phyloP scores from a whole-genome alignment of 2,113 vertebrate genomes.

The Lucifuga dentata region DNA sequence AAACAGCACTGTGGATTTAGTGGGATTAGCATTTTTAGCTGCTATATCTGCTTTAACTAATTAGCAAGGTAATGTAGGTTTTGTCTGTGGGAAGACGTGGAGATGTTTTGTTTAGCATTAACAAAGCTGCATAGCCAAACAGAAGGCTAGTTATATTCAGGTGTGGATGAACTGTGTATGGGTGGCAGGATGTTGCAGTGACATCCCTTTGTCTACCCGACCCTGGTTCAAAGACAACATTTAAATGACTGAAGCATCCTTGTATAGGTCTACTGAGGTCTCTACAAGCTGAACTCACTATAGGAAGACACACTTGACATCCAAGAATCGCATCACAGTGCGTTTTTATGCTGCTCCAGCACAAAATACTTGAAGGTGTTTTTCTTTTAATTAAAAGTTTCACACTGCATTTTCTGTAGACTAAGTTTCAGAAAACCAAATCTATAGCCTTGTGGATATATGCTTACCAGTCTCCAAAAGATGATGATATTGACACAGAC shows the following conservation, averaged over 20 bases:
- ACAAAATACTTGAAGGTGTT: too few species aligned
- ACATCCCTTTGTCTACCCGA: constrained; percentile 12
- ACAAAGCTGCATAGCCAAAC: constrained; percentile 34
- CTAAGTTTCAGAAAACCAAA: too few species aligned
- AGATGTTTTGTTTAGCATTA: constrained; percentile 48
- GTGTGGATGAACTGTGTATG: neutral
- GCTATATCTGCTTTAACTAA: constrained; percentile 56
- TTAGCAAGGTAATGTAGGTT: constrained; percentile 44
- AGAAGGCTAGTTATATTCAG: constrained; percentile 35
- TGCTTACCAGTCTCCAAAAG: too few species aligned
- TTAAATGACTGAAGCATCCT: neutral
- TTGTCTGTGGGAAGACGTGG: constrained; percentile 33
- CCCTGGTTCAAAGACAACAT: neutral
- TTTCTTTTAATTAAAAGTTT: too few species aligned
- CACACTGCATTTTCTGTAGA: too few species aligned
- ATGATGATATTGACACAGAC: too few species aligned
- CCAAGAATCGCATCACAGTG: too few species aligned
- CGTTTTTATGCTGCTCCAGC: too few species aligned
- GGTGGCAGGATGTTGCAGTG: neutral
- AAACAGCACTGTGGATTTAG: constrained; percentile 51
- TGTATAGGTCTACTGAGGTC: neutral
- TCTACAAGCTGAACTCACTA: too few species aligned
- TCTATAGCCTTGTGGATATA: too few species aligned
- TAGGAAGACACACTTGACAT: too few species aligned
- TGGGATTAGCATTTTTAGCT: constrained; percentile 57